phyloP scores from a whole-genome alignment of 2,797 vertebrate species.

The Scolopax bukidnonensis region DNA sequence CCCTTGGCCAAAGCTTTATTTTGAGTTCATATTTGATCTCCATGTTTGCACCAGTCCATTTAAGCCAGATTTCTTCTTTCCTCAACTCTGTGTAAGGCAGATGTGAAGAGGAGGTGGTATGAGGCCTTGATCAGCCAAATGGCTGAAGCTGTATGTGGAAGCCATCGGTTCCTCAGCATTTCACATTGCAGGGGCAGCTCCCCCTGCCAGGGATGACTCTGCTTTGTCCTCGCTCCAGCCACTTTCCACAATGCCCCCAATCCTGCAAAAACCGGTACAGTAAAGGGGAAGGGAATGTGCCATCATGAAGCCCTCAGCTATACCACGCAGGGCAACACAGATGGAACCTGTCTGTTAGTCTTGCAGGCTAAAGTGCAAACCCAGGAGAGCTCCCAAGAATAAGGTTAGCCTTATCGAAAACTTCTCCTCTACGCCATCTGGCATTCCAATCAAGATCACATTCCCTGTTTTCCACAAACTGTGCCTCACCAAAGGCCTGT shows the following conservation, averaged over 20 bases:
- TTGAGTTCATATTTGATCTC: not conserved
- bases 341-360: not conserved
- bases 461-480: not conserved
- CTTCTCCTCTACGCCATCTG: not conserved
- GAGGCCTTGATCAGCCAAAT: not conserved
- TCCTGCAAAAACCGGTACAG: not conserved
- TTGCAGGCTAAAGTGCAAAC: not conserved
- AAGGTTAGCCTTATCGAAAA: not conserved
- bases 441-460: not conserved
- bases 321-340: not conserved
- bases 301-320: not conserved
- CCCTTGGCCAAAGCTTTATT: not conserved
- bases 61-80: not conserved
- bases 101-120: not conserved
- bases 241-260: not conserved
- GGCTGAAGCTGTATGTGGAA: not conserved
- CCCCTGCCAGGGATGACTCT: not conserved
- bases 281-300: not conserved
- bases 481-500: not conserved
- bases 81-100: not conserved
- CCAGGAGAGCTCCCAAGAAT: not conserved
- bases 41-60: not conserved
- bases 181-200: not conserved
- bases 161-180: not conserved
- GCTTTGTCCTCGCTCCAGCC: not conserved